Conservation (phyloP, 2,113 vertebrate species). For the Carassius gibelio region DNA sequence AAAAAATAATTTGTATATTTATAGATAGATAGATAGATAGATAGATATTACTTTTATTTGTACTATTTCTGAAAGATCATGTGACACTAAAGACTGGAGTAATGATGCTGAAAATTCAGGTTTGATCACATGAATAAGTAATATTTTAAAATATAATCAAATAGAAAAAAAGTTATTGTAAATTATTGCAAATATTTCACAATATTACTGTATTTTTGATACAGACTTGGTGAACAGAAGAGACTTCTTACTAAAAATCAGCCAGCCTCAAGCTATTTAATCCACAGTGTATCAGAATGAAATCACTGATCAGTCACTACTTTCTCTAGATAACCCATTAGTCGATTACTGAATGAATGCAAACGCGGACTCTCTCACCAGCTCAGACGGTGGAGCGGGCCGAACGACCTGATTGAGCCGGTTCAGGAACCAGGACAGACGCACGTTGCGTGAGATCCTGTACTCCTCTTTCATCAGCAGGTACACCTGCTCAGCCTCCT, state of each 20-base stretch:
- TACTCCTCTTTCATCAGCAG: constrained; percentile 96
- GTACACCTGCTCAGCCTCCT: constrained; percentile 95
- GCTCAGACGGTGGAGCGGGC: constrained; percentile 80
- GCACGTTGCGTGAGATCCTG: constrained; percentile 94
- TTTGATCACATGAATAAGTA: not conserved
- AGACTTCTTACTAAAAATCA: not conserved
- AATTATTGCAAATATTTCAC: not conserved
- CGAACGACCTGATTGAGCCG: constrained; percentile 89
- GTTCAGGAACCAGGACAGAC: constrained; percentile 93
- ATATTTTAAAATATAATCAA: not conserved
- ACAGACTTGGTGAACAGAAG: not conserved
- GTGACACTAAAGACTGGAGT: not conserved
- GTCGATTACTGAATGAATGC: not conserved
- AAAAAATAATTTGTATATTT: too few relatives aligned
- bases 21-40: too few relatives aligned
- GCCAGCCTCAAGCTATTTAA: too few relatives aligned
- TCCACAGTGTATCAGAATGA: not conserved
- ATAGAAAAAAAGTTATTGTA: not conserved
- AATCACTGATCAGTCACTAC: not conserved
- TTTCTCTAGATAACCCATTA: not conserved
- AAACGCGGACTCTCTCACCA: constrained; percentile 76
- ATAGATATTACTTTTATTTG: too few relatives aligned
- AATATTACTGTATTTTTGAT: not conserved
- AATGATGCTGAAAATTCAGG: not conserved
- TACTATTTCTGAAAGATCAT: not conserved